Conservation (phyloP, 1,140 invertebrate species). For the Metopolophium dirhodum region DNA sequence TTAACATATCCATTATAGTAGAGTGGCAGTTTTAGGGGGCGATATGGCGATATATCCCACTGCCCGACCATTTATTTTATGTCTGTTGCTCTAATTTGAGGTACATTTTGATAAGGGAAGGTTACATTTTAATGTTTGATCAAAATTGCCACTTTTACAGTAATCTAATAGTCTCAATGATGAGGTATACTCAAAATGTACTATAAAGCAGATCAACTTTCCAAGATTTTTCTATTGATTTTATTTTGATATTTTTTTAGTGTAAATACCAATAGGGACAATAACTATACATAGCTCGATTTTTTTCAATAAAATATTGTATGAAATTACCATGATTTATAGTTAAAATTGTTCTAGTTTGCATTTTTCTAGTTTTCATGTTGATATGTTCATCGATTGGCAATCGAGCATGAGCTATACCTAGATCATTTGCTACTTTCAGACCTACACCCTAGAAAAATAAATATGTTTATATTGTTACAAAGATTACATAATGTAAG, state of each 20-base stretch:
- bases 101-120: too few species aligned
- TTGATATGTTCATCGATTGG: slow-evolving; percentile 90
- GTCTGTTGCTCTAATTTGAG: too few species aligned
- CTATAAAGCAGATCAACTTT: background rate
- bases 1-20: background rate
- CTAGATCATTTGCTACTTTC: slow-evolving; percentile 78
- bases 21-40: background rate
- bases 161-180: too few species aligned
- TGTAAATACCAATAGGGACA: too few species aligned
- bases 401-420: slow-evolving; percentile 82
- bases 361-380: slow-evolving; percentile 68
- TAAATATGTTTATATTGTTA: background rate
- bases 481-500: slow-evolving; percentile 35
- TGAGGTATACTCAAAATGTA: background rate
- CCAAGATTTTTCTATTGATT: background rate
- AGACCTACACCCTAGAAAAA: slow-evolving; percentile 81
- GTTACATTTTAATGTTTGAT: too few species aligned
- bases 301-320: slow-evolving; percentile 32
- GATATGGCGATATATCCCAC: too few species aligned
- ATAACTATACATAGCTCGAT: too few species aligned
- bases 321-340: slow-evolving; percentile 87
- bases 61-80: too few species aligned
- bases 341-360: slow-evolving; percentile 91
- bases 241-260: background rate
- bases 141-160: too few species aligned